Base-by-base conservation (phyloP, 1,140 invertebrate genomes). In the Pogonus chalceus region DNA sequence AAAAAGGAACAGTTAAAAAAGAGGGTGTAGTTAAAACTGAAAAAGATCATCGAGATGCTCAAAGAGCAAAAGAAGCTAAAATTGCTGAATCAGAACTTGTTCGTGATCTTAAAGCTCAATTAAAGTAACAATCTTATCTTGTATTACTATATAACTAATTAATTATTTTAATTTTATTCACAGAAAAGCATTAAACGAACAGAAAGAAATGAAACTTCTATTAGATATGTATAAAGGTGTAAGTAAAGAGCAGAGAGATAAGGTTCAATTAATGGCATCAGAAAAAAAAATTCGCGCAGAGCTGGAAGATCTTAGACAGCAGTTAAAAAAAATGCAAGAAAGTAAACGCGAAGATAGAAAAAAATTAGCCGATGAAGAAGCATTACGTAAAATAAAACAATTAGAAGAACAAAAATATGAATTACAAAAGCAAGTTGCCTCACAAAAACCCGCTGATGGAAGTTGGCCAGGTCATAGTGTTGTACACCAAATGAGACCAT, bases 191-290 rank as follows among this genome's bases (percentile, higher is more conserved):
- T 80, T 90, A 23, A 92, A 90, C 66, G 89, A 93, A 66, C 88
- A 90, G 69, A 91, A 91, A 66, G 90, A 92, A 72, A 81, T 97
- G 82, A 97, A 97, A 69, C 71, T 98, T 3, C 69, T 97, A 3
- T 73, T 97, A 56, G 94, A 98, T 65, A 96, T 96, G 91, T 96
- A 97, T 72, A 97, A 97, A 77, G 88, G 90, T 35, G 90, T 92
- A 18, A 89, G 91, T 39, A 97, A 97, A 74, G 95, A 98, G 65
- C 90, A 93, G 68, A 75, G 94, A 20, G 94, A 98, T 65, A 96
- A 96, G 75, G 92, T 93, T 43, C 91, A 95, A 74, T 73, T 97
- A 48, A 96, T 97, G 92, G 90, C 92, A 9, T 85, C 88, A 1
- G 94, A 97, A 72, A 87, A 94, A 63, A 95, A 96, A 72, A 81